phyloP scores from a whole-genome alignment of 1,140 invertebrate species.

The Venustaconcha ellipsiformis region DNA sequence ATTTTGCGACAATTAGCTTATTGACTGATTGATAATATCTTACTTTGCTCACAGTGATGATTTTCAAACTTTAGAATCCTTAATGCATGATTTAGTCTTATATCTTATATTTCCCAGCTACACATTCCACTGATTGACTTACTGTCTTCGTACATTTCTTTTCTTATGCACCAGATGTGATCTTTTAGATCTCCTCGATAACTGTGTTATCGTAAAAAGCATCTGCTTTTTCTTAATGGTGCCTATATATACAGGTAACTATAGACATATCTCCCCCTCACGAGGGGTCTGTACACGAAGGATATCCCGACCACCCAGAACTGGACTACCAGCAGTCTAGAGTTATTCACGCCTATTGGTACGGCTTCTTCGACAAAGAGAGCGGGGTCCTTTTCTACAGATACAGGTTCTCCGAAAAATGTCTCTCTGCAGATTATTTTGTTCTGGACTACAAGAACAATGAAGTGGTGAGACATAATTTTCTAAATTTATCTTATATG shows the following conservation, averaged over 20 bases:
- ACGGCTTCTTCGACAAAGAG: constrained; percentile 41
- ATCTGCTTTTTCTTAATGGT: neutral
- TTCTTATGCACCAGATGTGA: no score
- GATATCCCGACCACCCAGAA: constrained; percentile 19
- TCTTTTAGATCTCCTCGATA: no score
- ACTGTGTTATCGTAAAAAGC: no score
- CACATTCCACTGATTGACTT: no score
- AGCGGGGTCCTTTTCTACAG: constrained; percentile 35
- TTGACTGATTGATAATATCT: no score
- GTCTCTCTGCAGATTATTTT: constrained; percentile 17
- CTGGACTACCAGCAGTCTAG: constrained; percentile 26
- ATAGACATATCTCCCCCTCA: constrained; percentile 33
- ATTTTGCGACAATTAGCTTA: no score
- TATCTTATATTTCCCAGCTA: no score
- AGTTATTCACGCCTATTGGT: constrained; percentile 28
- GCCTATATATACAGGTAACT: constrained; percentile 6
- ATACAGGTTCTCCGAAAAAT: constrained; percentile 19
- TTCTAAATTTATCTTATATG: no score
- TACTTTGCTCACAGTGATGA: no score
- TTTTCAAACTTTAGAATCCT: no score
- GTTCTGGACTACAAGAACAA: neutral
- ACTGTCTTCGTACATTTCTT: no score
- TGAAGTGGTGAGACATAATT: neutral
- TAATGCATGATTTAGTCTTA: no score
- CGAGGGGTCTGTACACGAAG: constrained; percentile 31